Conservation (phyloP, 2,797 vertebrate species). For the Melanotaenia pygmaea region DNA sequence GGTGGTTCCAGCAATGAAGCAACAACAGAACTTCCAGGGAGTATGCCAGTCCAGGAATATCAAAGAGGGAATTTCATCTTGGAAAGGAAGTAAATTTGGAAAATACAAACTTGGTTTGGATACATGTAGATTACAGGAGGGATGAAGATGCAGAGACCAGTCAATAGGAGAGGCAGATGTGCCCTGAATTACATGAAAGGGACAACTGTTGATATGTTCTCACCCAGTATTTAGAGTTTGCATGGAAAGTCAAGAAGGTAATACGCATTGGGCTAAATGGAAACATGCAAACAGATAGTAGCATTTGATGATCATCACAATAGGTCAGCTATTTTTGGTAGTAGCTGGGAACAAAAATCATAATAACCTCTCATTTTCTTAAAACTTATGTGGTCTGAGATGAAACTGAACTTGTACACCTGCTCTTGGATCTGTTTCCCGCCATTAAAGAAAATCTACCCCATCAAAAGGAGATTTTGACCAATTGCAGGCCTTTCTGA, state of each 20-base stretch:
- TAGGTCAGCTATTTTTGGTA: no score
- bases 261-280: neutral
- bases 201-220: neutral
- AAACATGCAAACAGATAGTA: neutral
- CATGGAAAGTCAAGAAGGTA: neutral
- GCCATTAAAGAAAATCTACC: no score
- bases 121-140: neutral
- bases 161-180: neutral
- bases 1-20: conserved; percentile 31
- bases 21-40: conserved; percentile 35
- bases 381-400: neutral
- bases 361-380: neutral
- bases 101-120: conserved; percentile 42
- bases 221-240: neutral
- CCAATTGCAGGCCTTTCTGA: neutral
- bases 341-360: no score
- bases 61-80: conserved; percentile 35
- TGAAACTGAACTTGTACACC: neutral
- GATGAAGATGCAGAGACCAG: neutral
- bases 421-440: neutral
- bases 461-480: neutral
- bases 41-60: conserved; percentile 46
- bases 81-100: conserved; percentile 23
- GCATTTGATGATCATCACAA: neutral
- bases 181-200: neutral